A percentile compares a stretch with the other conserved stretches of the same genome.
Conservation (phyloP, 2,113 vertebrate genomes). For the Pitta sordida region DNA sequence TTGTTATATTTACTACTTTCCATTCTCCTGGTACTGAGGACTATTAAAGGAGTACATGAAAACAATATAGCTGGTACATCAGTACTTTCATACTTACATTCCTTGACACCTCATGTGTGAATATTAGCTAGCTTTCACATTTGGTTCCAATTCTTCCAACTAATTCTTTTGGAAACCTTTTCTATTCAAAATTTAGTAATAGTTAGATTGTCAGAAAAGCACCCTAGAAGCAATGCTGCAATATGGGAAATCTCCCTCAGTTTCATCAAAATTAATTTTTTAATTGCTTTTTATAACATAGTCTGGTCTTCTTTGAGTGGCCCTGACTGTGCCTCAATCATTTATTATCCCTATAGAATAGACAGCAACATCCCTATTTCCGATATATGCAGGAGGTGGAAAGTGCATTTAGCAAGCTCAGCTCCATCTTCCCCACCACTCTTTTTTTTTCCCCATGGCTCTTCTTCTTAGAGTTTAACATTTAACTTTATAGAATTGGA, state of each 20-base stretch:
- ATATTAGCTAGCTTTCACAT: not conserved
- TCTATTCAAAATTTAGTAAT: not conserved
- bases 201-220: not conserved
- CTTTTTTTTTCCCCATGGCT: not conserved
- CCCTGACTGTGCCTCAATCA: not conserved
- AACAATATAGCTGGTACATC: not conserved
- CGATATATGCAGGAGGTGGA: not conserved
- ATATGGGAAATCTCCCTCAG: not conserved
- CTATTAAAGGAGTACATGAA: not conserved
- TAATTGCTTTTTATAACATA: not conserved
- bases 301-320: not conserved
- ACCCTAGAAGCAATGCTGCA: not conserved
- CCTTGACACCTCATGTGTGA: not conserved
- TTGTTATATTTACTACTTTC: not conserved
- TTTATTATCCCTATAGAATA: not conserved
- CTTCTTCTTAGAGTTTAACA: not conserved
- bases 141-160: not conserved
- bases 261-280: not conserved
- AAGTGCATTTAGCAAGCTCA: not conserved
- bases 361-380: not conserved
- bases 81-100: not conserved
- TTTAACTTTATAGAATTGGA: not conserved
- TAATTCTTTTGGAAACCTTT: not conserved
- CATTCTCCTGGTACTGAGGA: not conserved
- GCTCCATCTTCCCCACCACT: rapidly evolving